Percentiles rank a stretch among this genome's conserved stretches.
These are phyloP conservation scores for Stictonetta naevosa DNA, from an alignment of 2,113 vertebrate species.

Conservation along the genomic window DNA sequence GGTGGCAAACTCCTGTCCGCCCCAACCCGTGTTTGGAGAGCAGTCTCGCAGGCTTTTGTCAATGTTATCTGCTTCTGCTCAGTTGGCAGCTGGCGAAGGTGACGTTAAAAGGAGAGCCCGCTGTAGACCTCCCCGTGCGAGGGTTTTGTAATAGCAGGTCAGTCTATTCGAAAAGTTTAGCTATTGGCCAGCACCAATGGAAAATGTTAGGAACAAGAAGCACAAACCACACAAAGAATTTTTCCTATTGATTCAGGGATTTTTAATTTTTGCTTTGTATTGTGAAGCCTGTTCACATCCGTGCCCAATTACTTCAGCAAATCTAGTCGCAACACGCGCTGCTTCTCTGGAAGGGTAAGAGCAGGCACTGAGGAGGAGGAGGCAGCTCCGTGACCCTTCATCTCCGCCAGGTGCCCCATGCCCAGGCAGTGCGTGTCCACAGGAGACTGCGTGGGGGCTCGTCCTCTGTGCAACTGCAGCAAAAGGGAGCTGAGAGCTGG, in stretches of 20 bases:
- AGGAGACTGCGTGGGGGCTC: background rate
- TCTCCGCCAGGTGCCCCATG: accelerated
- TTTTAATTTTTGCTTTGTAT: slow-evolving; percentile 47
- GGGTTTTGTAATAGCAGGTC: slow-evolving; percentile 49
- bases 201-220: slow-evolving; percentile 53
- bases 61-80: slow-evolving; percentile 18
- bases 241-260: slow-evolving; percentile 58
- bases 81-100: background rate
- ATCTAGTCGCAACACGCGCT: accelerated
- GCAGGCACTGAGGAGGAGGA: background rate
- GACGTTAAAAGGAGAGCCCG: background rate
- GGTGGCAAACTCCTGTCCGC: background rate
- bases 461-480: background rate
- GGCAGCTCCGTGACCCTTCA: background rate
- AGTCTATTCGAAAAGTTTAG: background rate
- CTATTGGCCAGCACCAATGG: slow-evolving; percentile 42
- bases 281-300: slow-evolving; percentile 12
- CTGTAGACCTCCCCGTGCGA: background rate
- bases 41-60: background rate
- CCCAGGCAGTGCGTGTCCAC: background rate
- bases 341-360: background rate
- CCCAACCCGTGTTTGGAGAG: background rate
- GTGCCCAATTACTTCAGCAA: slow-evolving; percentile 2
- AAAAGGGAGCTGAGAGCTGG: background rate
- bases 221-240: slow-evolving; percentile 45